A percentile compares a stretch with the other conserved stretches of the same genome.
Conservation (phyloP, 2,797 vertebrate species). For the Streptopelia turtur region DNA sequence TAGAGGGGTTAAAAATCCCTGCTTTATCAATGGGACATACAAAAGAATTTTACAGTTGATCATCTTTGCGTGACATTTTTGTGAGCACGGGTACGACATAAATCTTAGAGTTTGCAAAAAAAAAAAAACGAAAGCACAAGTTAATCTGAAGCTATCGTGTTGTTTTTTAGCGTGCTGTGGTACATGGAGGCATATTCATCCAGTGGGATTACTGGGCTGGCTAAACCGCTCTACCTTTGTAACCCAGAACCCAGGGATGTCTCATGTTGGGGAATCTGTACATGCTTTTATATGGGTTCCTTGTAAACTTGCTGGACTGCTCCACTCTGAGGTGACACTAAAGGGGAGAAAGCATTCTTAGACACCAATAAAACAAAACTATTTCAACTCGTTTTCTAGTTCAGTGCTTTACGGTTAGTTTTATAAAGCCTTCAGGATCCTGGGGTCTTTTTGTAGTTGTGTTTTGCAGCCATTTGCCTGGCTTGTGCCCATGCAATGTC, state of each 20-base stretch:
- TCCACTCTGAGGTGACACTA: neutral
- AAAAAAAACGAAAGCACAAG: neutral
- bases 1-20: neutral
- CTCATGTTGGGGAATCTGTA: neutral
- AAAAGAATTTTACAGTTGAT: neutral
- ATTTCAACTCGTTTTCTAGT: conserved; percentile 8
- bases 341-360: neutral
- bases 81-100: rapidly evolving
- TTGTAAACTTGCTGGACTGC: neutral
- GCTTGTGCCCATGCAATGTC: neutral
- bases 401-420: neutral
- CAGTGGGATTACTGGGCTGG: neutral
- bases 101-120: neutral
- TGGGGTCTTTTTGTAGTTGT: neutral
- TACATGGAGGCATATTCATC: neutral
- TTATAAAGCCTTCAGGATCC: neutral
- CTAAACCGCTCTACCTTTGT: neutral
- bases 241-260: neutral
- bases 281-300: neutral
- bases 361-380: neutral
- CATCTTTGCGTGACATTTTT: neutral
- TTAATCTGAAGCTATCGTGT: neutral
- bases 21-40: neutral
- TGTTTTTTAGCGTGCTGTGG: neutral
- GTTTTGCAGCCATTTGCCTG: neutral